Conservation (phyloP, 2,797 vertebrate genomes). For the Peromyscus attwateri region DNA sequence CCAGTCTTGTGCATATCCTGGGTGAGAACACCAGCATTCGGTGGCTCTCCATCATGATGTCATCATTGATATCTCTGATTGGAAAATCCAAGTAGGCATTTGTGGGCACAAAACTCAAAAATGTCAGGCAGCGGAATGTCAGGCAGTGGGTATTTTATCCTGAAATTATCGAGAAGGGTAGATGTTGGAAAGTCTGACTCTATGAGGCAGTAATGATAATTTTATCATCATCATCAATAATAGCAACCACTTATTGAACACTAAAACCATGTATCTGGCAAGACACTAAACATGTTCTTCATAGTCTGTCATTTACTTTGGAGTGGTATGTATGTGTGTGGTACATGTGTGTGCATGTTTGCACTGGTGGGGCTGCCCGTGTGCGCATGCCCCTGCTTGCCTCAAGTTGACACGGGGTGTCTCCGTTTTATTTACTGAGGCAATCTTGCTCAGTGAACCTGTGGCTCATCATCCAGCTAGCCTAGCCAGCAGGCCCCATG, state of each 20-base stretch:
- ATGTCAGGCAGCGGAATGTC: too few species aligned
- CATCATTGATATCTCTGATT: background rate
- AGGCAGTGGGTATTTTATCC: background rate
- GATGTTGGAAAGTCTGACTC: background rate
- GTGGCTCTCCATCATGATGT: conserved; percentile 53
- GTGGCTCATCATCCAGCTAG: background rate
- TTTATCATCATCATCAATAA: background rate
- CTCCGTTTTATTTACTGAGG: background rate
- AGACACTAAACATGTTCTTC: background rate
- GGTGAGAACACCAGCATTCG: conserved; percentile 89
- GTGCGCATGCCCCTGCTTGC: background rate
- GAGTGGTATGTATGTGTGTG: background rate
- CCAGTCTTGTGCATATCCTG: conserved; percentile 93
- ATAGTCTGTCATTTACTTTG: background rate
- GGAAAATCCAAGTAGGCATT: background rate
- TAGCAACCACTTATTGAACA: background rate
- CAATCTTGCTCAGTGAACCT: background rate
- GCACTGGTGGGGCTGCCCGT: background rate
- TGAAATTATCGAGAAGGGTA: conserved; percentile 12
- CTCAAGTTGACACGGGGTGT: background rate
- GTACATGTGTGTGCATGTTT: background rate
- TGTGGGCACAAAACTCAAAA: background rate
- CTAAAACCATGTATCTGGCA: background rate
- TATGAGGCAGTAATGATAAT: background rate
- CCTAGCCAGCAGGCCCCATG: too few species aligned